Evolutionary conservation across 1,140 invertebrate genomes (phyloP).

Genomic region (Phymastichus coffea): DNA sequence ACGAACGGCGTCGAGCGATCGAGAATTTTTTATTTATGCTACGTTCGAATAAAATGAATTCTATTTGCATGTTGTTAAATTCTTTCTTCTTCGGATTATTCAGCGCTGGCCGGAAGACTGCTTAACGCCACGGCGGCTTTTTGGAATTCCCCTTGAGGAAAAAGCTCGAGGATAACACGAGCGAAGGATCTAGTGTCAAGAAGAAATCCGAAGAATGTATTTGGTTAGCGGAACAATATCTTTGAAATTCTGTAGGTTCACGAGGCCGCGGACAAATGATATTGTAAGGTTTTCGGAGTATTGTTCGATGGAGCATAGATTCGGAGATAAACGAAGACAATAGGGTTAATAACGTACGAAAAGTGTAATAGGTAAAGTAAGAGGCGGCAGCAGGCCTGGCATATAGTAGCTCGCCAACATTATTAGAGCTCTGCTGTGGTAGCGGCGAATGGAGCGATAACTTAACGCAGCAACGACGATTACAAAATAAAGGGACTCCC

Average conservation of each 20-base stretch:
- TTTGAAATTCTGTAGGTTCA: no score
- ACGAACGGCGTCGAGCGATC: constrained; percentile 19
- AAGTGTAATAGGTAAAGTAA: not conserved
- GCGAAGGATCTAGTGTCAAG: no score
- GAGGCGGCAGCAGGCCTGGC: not conserved
- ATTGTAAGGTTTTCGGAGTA: no score
- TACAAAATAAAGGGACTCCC: constrained; percentile 14
- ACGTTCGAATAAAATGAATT: no score
- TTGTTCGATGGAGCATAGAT: no score
- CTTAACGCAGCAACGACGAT: not conserved
- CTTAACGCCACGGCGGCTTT: constrained; percentile 13
- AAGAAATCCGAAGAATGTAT: no score
- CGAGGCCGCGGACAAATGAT: no score
- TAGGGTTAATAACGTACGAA: not conserved
- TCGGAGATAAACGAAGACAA: not conserved
- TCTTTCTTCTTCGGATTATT: constrained; percentile 15
- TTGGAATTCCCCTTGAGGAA: no score
- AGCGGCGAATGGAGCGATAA: constrained; percentile 7
- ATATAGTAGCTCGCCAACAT: not conserved
- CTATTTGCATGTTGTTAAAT: no score
- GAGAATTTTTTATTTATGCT: no score
- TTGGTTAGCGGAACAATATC: no score
- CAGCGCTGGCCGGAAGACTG: not conserved
- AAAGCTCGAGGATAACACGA: no score
- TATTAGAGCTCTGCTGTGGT: not conserved